Evolutionary conservation across 2,888 invertebrate genomes (phyloP), one percentile per base, ranked within the genome.

Genomic region (Tupiocoris notatus): DNA sequence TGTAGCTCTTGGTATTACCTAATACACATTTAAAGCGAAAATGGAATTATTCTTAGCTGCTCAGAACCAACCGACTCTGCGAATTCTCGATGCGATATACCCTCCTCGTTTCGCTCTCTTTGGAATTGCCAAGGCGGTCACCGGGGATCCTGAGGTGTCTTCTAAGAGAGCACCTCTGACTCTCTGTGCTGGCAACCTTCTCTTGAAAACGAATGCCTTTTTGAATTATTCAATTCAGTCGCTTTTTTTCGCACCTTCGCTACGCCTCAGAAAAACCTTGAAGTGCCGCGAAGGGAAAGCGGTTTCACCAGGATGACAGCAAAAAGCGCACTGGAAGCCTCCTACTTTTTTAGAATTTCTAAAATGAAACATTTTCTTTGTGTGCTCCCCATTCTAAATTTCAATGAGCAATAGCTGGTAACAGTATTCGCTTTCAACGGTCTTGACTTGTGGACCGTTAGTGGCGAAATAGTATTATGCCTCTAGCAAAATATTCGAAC

Each of bases 191-290:
- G 39, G 39, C 39, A 39, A 39, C 39, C 39, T 3, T 39, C 54
- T 57, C 65, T 65, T 67, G 9, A 56, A 57, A 20, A 57, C 21
- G 21, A 56, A 39, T 39, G 22, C 57, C 57, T 67, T 16, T 21
- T 22, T 67, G 67, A 67, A 67, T 67, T 67, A 67, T 67, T 67
- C 67, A 67, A 67, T 67, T 56, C 57, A 17, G 57, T 56, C 57
- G 54, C 22, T 56, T 56, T 22, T 20, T n/a, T 21, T 22, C 24
- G 6, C 65, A 18, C 17, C 18, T 67, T 67, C 67, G 39, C 39
- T n/a, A 12, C 20, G 18, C 21, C 21, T 9, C 21, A 16, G 57
- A 65, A 18, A 57, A 67, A 67, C 25, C 12, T n/a, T 54, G 56
- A 16, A 9, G 18, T 39, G 12, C 56, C 66, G 25, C 66, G 12